phyloP scores from a whole-genome alignment of 2,797 vertebrate genomes.

The Malurus splendens region DNA sequence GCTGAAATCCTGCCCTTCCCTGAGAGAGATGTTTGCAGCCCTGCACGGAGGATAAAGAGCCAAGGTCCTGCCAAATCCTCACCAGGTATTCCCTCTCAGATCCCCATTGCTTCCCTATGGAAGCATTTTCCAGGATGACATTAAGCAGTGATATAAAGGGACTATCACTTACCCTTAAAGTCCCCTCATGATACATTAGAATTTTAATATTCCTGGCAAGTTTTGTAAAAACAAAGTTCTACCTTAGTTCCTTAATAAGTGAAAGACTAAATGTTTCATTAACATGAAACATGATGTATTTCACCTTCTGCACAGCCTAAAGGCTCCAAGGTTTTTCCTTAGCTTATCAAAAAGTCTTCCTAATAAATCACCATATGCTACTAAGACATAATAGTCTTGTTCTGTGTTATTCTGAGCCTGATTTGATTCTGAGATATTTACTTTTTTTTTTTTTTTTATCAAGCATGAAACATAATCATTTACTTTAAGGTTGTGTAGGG shows the following conservation, averaged over 20 bases:
- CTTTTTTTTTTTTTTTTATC: not conserved
- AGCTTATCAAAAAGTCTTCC: not conserved
- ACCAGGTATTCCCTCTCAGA: fast-evolving
- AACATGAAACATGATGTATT: not conserved
- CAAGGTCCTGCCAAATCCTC: no score
- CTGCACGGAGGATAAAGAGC: not conserved
- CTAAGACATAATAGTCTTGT: not conserved
- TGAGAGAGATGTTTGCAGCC: not conserved
- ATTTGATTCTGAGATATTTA: not conserved
- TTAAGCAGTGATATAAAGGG: not conserved
- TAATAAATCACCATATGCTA: not conserved
- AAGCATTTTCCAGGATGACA: not conserved
- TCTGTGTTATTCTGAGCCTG: not conserved
- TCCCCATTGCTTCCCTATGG: fast-evolving
- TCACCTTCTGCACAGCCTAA: not conserved
- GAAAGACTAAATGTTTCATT: not conserved
- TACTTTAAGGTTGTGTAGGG: not conserved
- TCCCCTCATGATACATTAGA: not conserved
- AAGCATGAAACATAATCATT: not conserved
- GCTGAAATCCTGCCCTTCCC: not conserved
- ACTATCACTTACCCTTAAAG: not conserved
- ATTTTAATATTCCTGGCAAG: not conserved
- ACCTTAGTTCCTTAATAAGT: not conserved
- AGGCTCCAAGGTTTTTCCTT: not conserved
- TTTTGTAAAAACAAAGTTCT: not conserved